A percentile compares a stretch with the other conserved stretches of the same genome.
phyloP scores from a whole-genome alignment of 2,113 vertebrate genomes.

The Phyllostomus hastatus region DNA sequence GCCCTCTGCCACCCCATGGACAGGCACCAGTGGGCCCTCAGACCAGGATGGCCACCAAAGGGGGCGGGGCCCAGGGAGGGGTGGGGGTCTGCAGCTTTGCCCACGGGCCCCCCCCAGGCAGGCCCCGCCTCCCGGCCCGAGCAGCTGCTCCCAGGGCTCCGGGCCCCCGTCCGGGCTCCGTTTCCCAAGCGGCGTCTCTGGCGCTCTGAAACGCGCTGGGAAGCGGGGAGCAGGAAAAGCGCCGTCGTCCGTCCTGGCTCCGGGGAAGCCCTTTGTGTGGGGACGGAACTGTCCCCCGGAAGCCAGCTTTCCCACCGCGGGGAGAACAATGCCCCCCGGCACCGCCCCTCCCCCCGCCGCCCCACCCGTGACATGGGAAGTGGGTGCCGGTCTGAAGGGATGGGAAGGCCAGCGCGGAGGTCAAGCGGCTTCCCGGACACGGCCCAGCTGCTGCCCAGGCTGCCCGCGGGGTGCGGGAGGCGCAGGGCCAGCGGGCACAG shows the following conservation, averaged over 20 bases:
- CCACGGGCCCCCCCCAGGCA: not conserved
- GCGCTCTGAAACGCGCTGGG: not conserved
- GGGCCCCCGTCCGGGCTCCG: not conserved
- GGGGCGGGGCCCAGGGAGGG: accelerated
- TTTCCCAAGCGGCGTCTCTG: not conserved
- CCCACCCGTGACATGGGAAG: not conserved
- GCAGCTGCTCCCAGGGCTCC: not conserved
- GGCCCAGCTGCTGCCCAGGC: not conserved
- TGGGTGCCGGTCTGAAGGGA: not conserved
- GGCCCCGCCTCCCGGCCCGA: not conserved
- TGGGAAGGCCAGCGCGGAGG: not conserved
- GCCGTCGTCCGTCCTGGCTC: not conserved
- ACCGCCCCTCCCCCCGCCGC: not conserved
- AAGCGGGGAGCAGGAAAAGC: constrained; percentile 27
- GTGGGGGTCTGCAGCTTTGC: accelerated
- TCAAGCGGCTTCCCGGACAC: constrained; percentile 6
- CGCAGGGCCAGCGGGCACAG: not conserved
- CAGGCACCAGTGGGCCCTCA: not conserved
- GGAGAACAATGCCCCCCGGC: constrained; percentile 21
- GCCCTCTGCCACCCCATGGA: not conserved
- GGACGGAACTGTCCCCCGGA: not conserved
- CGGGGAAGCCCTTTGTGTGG: constrained; percentile 58
- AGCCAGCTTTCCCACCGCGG: constrained; percentile 44
- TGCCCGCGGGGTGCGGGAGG: not conserved
- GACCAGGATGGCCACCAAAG: not conserved